A percentile compares a stretch with the other conserved stretches of the same genome.
phyloP scores from a whole-genome alignment of 2,113 vertebrate genomes.

The Cottus gobio region DNA sequence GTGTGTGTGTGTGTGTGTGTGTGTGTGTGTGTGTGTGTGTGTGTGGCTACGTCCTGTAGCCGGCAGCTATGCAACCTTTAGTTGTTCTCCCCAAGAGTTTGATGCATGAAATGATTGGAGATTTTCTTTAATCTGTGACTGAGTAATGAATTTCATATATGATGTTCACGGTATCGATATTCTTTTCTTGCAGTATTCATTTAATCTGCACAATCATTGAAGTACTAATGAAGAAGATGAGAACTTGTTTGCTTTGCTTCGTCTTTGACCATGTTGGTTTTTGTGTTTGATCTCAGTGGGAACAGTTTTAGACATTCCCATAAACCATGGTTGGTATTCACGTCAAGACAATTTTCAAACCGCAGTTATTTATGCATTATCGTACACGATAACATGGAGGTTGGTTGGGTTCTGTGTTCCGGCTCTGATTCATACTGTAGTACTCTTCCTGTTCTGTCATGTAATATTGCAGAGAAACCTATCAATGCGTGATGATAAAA shows the following conservation, averaged over 20 bases:
- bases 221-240: background rate
- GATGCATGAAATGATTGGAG: background rate
- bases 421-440: background rate
- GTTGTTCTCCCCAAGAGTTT: background rate
- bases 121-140: background rate
- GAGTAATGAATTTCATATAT: background rate
- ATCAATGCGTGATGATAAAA: background rate
- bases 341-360: background rate
- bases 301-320: background rate
- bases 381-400: too few species aligned
- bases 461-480: background rate
- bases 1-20: background rate
- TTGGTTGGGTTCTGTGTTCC: background rate
- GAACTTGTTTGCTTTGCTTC: too few species aligned
- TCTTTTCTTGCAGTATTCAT: background rate
- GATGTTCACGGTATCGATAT: background rate
- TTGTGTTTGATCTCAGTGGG: background rate
- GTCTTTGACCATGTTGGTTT: background rate
- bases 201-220: too few species aligned
- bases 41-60: background rate
- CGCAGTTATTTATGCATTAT: background rate
- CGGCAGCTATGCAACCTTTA: background rate
- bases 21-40: too few species aligned
- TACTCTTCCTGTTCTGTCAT: background rate
- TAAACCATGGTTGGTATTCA: too few species aligned